phyloP scores from a whole-genome alignment of 2,113 vertebrate genomes.

The Zapus hudsonius region DNA sequence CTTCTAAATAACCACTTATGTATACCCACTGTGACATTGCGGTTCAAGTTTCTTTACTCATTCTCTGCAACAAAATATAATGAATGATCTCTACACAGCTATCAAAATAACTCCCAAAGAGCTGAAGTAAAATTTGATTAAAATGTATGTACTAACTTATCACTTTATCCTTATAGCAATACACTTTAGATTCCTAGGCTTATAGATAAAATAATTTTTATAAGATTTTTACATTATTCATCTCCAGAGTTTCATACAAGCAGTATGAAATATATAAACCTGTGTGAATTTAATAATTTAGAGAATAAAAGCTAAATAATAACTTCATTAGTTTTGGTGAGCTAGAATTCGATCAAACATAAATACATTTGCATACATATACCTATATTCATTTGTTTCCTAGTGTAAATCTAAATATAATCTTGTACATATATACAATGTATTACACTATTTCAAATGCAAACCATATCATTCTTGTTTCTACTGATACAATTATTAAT shows the following conservation, averaged over 20 bases:
- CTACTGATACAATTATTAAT: not conserved
- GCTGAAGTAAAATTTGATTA: not conserved
- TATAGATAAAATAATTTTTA: not conserved
- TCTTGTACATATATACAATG: not conserved
- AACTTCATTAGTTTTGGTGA: not conserved
- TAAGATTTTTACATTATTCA: not conserved
- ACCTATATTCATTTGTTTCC: not conserved
- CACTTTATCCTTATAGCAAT: not conserved
- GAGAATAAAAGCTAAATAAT: not conserved
- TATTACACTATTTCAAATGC: not conserved
- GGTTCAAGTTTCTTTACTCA: not conserved
- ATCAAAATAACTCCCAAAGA: not conserved
- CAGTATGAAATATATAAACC: not conserved
- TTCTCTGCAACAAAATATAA: not conserved
- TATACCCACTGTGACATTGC: no score
- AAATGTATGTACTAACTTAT: not conserved
- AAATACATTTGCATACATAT: not conserved
- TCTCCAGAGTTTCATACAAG: not conserved
- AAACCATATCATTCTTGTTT: not conserved
- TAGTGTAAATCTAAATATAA: no score
- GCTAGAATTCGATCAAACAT: not conserved
- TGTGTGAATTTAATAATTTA: not conserved
- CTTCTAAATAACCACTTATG: not conserved
- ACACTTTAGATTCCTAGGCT: not conserved
- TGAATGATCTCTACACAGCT: not conserved